phyloP scores from a whole-genome alignment of 2,113 vertebrate genomes.

The Tricholaema leucomelas region DNA sequence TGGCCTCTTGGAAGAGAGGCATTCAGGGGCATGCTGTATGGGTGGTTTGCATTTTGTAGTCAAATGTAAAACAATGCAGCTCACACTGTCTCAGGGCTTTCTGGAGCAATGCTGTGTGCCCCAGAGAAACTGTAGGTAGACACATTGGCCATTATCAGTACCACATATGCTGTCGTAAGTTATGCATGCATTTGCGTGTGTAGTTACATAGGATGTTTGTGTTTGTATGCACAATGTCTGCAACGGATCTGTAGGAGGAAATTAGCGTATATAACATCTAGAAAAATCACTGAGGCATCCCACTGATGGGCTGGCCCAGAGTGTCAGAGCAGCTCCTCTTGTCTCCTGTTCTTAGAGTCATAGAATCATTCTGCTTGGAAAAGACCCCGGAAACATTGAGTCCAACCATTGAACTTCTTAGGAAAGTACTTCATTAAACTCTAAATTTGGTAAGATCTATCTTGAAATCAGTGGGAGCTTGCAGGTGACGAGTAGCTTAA shows the following conservation, averaged over 20 bases:
- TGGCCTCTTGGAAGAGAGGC: conserved; percentile 12
- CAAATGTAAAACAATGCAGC: background rate
- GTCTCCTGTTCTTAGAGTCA: background rate
- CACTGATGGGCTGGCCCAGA: background rate
- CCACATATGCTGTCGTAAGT: background rate
- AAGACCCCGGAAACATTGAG: too few species aligned
- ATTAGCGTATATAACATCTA: background rate
- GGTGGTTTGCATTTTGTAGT: background rate
- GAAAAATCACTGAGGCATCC: background rate
- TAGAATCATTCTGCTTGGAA: too few species aligned
- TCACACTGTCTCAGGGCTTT: background rate
- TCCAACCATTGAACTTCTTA: background rate
- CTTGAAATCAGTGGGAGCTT: background rate
- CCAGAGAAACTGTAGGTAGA: background rate
- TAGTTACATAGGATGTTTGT: background rate
- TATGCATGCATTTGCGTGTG: background rate
- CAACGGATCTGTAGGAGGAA: background rate
- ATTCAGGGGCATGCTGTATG: background rate
- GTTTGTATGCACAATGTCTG: background rate
- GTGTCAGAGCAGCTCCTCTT: background rate
- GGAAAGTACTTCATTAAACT: background rate
- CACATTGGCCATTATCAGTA: background rate
- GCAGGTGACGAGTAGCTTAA: background rate
- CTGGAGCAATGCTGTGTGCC: background rate
- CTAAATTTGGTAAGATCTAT: background rate